Evolutionary conservation across 2,113 vertebrate genomes (phyloP).

Genomic region (Cervus canadensis): DNA sequence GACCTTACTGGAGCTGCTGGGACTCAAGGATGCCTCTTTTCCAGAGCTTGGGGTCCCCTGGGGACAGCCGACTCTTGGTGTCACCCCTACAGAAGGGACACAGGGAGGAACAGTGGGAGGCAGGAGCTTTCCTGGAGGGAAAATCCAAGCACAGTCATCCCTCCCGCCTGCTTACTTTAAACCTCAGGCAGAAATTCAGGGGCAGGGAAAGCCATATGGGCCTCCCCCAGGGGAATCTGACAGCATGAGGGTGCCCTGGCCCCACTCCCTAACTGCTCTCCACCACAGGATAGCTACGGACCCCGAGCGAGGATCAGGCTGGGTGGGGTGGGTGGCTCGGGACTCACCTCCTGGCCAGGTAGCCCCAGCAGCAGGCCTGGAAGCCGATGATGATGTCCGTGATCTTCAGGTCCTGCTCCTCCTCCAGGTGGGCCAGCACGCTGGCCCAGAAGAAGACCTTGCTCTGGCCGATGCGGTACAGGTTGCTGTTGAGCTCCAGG

Average conservation of each 20-base stretch:
- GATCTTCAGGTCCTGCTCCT: not conserved
- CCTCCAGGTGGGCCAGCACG: not conserved
- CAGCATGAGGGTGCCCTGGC: accelerated
- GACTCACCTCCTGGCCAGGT: no score
- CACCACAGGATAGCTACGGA: not conserved
- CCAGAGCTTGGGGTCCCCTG: not conserved
- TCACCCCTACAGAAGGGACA: not conserved
- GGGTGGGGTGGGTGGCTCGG: accelerated
- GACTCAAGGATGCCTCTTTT: not conserved
- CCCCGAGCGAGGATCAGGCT: accelerated
- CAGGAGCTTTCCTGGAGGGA: not conserved
- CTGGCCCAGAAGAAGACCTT: slow-evolving; percentile 6
- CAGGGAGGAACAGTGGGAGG: accelerated
- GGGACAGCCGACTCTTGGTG: no score
- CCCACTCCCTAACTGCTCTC: not conserved
- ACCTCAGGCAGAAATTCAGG: not conserved
- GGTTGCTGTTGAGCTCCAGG: slow-evolving; percentile 94
- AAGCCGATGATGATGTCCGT: accelerated
- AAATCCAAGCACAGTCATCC: not conserved
- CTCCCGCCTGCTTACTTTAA: not conserved
- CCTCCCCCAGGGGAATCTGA: not conserved
- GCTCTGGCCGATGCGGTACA: slow-evolving; percentile 96
- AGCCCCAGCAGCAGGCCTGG: no score
- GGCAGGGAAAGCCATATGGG: not conserved
- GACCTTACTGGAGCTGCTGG: no score